phyloP scores from a whole-genome alignment of 2,888 invertebrate species.

The Petrolisthes manimaculis region DNA sequence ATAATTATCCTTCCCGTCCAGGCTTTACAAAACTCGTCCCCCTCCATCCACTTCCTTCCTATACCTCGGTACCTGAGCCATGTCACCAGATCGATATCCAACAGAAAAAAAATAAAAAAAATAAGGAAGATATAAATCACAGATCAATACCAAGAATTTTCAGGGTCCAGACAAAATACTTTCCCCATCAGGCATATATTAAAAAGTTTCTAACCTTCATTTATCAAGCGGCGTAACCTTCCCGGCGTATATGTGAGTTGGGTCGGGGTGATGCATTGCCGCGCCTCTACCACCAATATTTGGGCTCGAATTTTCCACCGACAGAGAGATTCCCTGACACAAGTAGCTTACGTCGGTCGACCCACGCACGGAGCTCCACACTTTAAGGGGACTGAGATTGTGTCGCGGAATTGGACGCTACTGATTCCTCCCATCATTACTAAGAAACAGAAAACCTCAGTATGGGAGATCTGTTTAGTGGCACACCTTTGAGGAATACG shows the following conservation, averaged over 20 bases:
- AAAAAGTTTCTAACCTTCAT: constrained; percentile 3
- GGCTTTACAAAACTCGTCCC: not conserved
- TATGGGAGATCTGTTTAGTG: no score
- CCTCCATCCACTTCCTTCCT: not conserved
- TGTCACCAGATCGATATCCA: not conserved
- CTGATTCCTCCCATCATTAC: no score
- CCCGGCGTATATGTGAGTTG: not conserved
- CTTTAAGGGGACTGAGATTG: no score
- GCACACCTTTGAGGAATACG: no score
- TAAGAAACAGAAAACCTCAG: no score
- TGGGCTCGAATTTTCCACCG: constrained; percentile 37
- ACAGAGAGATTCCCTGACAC: constrained; percentile 33
- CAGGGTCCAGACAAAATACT: no score
- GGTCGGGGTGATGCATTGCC: constrained; percentile 23
- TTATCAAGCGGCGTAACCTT: constrained; percentile 25
- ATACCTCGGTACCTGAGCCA: not conserved
- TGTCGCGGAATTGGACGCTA: no score
- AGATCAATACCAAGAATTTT: constrained; percentile 27
- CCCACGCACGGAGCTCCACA: not conserved
- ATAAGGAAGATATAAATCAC: not conserved
- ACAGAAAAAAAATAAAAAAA: not conserved
- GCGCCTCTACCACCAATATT: constrained; percentile 23
- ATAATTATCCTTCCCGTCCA: constrained; percentile 24
- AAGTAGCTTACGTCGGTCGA: constrained; percentile 33
- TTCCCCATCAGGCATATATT: no score